A percentile compares a stretch with the other conserved stretches of the same genome.
Evolutionary conservation across 2,797 vertebrate species (phyloP).

Genomic region (Petrocephalus sullivani): DNA sequence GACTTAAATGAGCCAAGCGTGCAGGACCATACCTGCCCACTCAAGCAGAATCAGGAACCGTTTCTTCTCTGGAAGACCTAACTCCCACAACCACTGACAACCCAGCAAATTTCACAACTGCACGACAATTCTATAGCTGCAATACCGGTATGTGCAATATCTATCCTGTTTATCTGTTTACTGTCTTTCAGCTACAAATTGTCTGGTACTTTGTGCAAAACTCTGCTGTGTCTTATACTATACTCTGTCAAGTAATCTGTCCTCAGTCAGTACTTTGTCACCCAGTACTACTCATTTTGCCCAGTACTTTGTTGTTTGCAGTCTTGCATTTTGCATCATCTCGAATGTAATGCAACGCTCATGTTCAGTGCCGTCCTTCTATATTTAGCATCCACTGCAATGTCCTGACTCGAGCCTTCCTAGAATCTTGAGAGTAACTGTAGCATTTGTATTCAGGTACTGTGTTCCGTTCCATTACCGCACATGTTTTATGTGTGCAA

Average conservation of each 20-base stretch:
- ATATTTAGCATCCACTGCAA: not conserved
- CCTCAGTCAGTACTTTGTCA: not conserved
- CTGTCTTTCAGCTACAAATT: not conserved
- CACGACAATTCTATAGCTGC: not conserved
- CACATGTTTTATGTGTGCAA: not conserved
- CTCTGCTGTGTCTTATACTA: not conserved
- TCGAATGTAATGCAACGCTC: not conserved
- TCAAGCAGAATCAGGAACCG: not conserved
- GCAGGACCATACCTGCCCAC: not conserved
- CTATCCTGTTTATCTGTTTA: not conserved
- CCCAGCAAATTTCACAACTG: not conserved
- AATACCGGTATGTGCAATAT: not conserved
- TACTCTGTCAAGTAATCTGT: not conserved
- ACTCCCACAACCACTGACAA: not conserved
- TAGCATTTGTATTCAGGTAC: not conserved
- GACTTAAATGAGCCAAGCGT: not conserved
- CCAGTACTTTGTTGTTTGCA: not conserved
- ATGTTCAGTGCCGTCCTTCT: not conserved
- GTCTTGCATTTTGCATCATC: not conserved
- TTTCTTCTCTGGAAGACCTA: not conserved
- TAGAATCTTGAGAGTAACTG: not conserved
- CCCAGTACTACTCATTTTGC: not conserved
- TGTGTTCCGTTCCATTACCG: not conserved
- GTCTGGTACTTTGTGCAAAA: not conserved
- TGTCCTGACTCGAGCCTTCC: not conserved